Percentiles rank a stretch among this genome's conserved stretches.
phyloP scores from a whole-genome alignment of 2,113 vertebrate species.

The Rostratula benghalensis region DNA sequence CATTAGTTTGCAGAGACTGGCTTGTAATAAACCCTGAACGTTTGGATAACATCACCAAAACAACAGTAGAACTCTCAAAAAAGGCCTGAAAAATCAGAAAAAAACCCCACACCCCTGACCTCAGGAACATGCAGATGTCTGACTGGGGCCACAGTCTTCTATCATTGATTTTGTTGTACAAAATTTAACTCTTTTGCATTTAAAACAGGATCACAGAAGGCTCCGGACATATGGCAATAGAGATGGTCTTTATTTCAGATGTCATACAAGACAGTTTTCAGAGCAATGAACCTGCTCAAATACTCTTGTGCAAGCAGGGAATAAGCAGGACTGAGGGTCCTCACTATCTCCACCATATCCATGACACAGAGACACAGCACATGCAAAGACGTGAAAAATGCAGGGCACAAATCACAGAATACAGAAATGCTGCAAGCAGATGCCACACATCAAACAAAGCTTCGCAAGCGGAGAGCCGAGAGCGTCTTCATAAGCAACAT shows the following conservation, averaged over 20 bases:
- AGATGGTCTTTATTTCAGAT: background rate
- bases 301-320: background rate
- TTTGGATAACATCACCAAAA: background rate
- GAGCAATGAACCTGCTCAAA: background rate
- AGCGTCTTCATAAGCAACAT: background rate
- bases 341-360: background rate
- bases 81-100: background rate
- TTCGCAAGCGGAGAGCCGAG: background rate
- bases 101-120: background rate
- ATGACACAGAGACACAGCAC: conserved; percentile 37
- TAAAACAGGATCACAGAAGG: background rate
- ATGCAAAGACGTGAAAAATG: conserved; percentile 47
- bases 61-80: background rate
- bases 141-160: background rate
- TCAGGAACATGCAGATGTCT: background rate
- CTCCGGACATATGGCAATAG: background rate
- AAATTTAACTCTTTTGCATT: conserved; percentile 4
- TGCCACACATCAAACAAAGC: conserved; percentile 55
- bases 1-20: background rate
- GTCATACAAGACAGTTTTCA: background rate
- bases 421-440: conserved; percentile 60
- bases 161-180: background rate
- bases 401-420: conserved; percentile 54
- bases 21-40: background rate
- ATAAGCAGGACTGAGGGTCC: background rate